Evolutionary conservation across 2,888 invertebrate species (phyloP).

Genomic region (Balanococcus diminutus): DNA sequence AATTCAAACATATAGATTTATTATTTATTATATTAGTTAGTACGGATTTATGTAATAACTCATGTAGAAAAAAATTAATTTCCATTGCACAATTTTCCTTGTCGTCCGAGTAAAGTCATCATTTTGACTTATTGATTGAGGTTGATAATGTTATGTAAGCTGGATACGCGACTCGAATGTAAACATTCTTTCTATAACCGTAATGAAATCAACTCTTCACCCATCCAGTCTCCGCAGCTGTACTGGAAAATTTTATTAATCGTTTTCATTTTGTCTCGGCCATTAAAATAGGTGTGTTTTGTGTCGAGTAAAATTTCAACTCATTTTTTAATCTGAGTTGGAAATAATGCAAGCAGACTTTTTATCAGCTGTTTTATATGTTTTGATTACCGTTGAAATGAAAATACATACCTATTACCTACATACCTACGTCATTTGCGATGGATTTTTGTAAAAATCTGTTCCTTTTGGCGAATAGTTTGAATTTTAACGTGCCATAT

Average conservation of each 20-base stretch:
- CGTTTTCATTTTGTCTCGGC: not conserved
- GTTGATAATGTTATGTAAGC: not conserved
- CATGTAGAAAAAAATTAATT: not conserved
- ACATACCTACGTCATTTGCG: not conserved
- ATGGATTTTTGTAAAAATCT: not conserved
- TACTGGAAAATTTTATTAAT: not conserved
- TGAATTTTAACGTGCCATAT: not conserved
- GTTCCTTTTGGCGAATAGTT: not conserved
- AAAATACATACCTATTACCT: not conserved
- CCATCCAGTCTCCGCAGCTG: not conserved
- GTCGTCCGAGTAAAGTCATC: not conserved
- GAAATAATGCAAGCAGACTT: not conserved
- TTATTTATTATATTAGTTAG: no score
- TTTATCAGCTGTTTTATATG: not conserved
- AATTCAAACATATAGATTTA: not conserved
- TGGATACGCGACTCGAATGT: not conserved
- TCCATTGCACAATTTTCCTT: not conserved
- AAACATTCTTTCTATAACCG: not conserved
- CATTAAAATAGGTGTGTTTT: not conserved
- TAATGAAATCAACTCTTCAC: not conserved
- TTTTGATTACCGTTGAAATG: not conserved
- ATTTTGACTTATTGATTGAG: slow-evolving; percentile 1
- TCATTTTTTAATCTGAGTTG: not conserved
- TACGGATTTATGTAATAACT: not conserved
- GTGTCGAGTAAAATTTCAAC: not conserved